Evolutionary conservation across 2,113 vertebrate genomes (phyloP), one percentile per base, ranked within the genome.

Genomic region (Bettongia penicillata): DNA sequence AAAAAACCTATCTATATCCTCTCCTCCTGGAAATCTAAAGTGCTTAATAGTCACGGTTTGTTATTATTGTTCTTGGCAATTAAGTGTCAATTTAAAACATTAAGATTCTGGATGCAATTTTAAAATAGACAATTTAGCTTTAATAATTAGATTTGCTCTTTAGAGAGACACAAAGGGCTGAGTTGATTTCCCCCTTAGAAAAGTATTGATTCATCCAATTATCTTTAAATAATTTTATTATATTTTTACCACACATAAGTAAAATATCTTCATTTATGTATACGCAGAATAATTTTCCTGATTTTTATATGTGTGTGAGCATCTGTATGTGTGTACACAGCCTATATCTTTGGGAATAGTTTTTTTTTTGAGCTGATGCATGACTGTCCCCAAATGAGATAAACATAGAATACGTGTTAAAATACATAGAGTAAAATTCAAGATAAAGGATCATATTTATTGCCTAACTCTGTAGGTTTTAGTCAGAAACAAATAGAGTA

Each of bases 71-170:
- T 84, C 68, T 52, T 90, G 47, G 25, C 47, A 96, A 95, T 94
- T 93, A 31, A 12, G 9, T 49, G 2, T 96, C 94, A 95, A 51
- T 51, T 90, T 94, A 92, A 92, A 95, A 95, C 26, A 90, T 94
- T 51, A 47, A 90, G 95, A 93, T 24, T 16, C 22, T 48, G 19
- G 90, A 49, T 95, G 96, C 52, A 95, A 91, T 97, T 50, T 97
- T 25, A 23, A 84, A 84, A 95, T 91, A 94, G 94, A 90, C 16
- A 49, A 77, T 23, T 9, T 94, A 43, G 3, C 48, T 92, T 96
- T 91, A 96, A 94, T 95, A 95, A 96, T 93, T 94, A 91, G 95
- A 94, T 94, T 51, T 95, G 48, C 6, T 50, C 37, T 48, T 14
- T 53, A 11, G 92, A 90, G 95, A 89, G 31, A 90, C 50, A 91